Evolutionary conservation across 1,140 invertebrate genomes (phyloP).

Genomic region (Lutraria rhynchaena): DNA sequence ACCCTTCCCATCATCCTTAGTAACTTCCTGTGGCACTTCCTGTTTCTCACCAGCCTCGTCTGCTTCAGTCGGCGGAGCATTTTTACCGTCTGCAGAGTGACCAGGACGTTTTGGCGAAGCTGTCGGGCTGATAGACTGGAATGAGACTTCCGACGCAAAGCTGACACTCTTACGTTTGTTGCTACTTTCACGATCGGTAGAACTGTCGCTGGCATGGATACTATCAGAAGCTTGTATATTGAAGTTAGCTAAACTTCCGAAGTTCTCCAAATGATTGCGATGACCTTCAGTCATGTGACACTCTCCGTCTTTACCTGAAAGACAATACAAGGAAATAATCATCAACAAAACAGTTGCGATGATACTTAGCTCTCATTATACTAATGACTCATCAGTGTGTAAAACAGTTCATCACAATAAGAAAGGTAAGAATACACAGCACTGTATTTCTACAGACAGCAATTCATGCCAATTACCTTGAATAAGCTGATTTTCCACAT

Average conservation of each 20-base stretch:
- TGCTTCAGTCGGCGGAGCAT: neutral
- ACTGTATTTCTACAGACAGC: too few relatives aligned
- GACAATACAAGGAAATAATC: too few relatives aligned
- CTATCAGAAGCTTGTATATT: slow-evolving; percentile 50
- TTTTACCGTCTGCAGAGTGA: neutral
- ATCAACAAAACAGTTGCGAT: too few relatives aligned
- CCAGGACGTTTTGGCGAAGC: slow-evolving; percentile 62
- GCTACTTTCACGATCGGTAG: slow-evolving; percentile 42
- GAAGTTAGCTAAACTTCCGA: slow-evolving; percentile 49
- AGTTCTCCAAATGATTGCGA: slow-evolving; percentile 49
- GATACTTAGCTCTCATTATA: too few relatives aligned
- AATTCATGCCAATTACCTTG: too few relatives aligned
- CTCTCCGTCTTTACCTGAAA: slow-evolving; percentile 59
- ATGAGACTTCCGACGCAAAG: slow-evolving; percentile 78
- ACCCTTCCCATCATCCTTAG: slow-evolving; percentile 20
- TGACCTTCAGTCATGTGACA: slow-evolving; percentile 54
- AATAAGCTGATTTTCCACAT: too few relatives aligned
- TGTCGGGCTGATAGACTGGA: slow-evolving; percentile 77
- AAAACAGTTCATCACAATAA: too few relatives aligned
- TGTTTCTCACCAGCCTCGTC: slow-evolving; percentile 1
- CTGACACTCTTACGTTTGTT: slow-evolving; percentile 75
- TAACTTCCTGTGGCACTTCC: slow-evolving; percentile 2
- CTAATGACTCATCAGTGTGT: too few relatives aligned
- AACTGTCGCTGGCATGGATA: slow-evolving; percentile 51
- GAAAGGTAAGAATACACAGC: too few relatives aligned